These are phyloP conservation scores for Andrena chrysosceles DNA, from an alignment of 2,888 invertebrate genomes.

Conservation along the genomic window DNA sequence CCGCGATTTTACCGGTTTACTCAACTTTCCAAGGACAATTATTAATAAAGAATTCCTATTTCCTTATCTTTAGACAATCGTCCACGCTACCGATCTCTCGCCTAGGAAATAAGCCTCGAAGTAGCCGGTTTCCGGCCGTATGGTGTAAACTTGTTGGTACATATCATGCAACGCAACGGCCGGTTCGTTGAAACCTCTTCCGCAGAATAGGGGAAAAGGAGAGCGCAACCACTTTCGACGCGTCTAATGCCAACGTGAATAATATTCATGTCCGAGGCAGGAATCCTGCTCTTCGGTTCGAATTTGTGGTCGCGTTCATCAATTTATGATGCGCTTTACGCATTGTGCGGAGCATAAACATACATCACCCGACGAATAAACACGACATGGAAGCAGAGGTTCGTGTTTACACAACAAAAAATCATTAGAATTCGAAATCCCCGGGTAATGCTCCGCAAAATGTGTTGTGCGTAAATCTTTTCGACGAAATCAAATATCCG, in stretches of 20 bases:
- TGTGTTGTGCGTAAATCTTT: too few relatives aligned
- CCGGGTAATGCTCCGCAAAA: too few relatives aligned
- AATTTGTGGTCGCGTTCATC: not conserved
- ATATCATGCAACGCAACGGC: conserved; percentile 40
- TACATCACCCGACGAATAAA: not conserved
- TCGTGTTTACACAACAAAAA: too few relatives aligned
- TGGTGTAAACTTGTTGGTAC: conserved; percentile 7
- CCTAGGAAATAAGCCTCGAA: conserved; percentile 26
- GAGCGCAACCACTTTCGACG: not conserved
- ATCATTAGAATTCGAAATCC: too few relatives aligned
- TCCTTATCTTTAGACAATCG: not conserved
- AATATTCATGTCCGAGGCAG: not conserved
- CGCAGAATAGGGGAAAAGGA: not conserved
- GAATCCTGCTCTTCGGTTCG: not conserved
- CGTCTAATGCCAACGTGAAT: not conserved
- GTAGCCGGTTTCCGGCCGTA: conserved; percentile 23
- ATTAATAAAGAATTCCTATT: not conserved
- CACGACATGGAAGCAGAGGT: not conserved
- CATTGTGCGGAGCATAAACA: not conserved
- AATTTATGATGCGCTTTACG: not conserved
- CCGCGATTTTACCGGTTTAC: not conserved
- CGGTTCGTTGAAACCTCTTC: not conserved
- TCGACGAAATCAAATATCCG: too few relatives aligned
- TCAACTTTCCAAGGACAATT: too few relatives aligned
- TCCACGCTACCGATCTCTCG: not conserved